phyloP scores from a whole-genome alignment of 2,113 vertebrate species.

The Hiodon tergisus region DNA sequence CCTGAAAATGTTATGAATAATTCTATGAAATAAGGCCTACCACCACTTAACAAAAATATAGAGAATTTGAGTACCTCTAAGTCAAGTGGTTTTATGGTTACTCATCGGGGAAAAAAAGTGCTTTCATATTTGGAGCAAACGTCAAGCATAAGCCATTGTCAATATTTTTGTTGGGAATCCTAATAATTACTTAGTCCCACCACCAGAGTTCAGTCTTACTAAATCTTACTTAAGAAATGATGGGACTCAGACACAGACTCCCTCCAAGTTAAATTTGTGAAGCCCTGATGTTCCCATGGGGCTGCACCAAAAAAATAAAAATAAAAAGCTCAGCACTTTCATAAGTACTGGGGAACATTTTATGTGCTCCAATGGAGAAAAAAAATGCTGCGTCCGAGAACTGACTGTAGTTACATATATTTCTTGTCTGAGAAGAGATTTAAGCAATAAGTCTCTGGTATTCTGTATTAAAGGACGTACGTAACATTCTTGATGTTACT shows the following conservation, averaged over 20 bases:
- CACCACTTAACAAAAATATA: too few relatives aligned
- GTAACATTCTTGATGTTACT: not conserved
- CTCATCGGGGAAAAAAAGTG: not conserved
- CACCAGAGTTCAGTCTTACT: not conserved
- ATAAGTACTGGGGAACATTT: not conserved
- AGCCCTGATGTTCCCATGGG: not conserved
- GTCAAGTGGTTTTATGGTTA: too few relatives aligned
- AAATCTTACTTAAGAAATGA: not conserved
- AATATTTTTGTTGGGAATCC: not conserved
- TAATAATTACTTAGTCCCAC: not conserved
- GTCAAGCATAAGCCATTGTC: not conserved
- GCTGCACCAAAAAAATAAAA: conserved; percentile 4
- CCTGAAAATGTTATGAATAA: not conserved
- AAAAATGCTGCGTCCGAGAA: not conserved
- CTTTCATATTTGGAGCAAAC: not conserved
- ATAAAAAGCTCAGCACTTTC: not conserved
- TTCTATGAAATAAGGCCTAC: not conserved
- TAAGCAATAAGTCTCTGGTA: too few relatives aligned
- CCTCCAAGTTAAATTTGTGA: conserved; percentile 4
- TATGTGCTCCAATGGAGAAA: not conserved
- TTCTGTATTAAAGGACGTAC: too few relatives aligned
- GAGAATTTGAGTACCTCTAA: too few relatives aligned
- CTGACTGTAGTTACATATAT: not conserved
- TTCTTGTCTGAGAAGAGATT: not conserved
- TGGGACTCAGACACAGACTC: not conserved